Conservation (phyloP, 2,113 vertebrate species). For the Eolophus roseicapilla region DNA sequence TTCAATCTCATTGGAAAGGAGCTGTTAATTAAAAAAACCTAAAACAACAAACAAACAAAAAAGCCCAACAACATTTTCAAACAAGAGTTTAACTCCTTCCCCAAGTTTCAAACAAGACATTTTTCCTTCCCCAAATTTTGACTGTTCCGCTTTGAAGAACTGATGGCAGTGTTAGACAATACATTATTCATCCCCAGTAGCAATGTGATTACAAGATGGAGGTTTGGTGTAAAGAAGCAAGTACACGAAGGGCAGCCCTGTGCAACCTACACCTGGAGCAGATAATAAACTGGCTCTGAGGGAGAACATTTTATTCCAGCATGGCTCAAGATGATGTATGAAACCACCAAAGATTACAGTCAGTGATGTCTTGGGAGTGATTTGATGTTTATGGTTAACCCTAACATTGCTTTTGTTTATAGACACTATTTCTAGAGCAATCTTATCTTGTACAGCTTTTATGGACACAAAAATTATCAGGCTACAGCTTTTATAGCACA, state of each 20-base stretch:
- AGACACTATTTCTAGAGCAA: slow-evolving; percentile 52
- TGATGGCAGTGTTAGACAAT: neutral
- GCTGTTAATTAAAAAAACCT: neutral
- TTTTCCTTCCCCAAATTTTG: neutral
- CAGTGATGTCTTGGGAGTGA: slow-evolving; percentile 31
- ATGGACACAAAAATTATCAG: slow-evolving; percentile 46
- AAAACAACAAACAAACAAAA: neutral
- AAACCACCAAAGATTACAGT: slow-evolving; percentile 26
- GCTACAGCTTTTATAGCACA: neutral
- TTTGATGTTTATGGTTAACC: slow-evolving; percentile 55
- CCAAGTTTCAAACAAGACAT: neutral
- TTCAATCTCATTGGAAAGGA: neutral
- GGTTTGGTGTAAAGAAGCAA: neutral
- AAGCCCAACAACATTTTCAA: neutral
- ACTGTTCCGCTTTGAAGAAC: neutral
- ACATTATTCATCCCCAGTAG: neutral
- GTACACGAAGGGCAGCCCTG: neutral
- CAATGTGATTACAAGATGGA: neutral
- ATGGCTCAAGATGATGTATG: slow-evolving; percentile 7
- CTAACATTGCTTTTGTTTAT: slow-evolving; percentile 45
- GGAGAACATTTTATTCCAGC: neutral
- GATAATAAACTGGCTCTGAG: neutral
- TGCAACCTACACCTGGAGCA: neutral
- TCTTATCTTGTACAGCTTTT: slow-evolving; percentile 58
- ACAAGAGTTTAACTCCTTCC: neutral